Base-by-base conservation (phyloP, 2,888 invertebrate genomes). In the Anthophora plumipes region DNA sequence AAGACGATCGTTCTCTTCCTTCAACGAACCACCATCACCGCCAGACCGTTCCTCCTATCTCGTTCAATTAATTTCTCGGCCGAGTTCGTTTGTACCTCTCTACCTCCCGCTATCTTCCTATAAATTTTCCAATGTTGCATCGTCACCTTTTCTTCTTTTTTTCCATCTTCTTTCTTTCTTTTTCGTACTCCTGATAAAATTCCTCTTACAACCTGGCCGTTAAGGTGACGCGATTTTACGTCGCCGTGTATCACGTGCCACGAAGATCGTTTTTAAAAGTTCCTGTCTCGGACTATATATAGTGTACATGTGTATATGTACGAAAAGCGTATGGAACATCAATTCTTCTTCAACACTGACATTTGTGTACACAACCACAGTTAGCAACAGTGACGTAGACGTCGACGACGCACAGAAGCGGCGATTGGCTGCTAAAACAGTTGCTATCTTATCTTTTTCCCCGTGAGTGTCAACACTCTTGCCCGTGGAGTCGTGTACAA, bases 361-460 rank as follows among this genome's bases (percentile, higher is more conserved):
- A 31, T 31, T 31, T 61, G 77, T 73, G 75, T 79, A 77, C 79
- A 73, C 82, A 72, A 77, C 68, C 66, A 83, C 82, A 84, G 86
- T 83, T 85, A 85, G 85, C 85, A 85, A 81, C 82, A 81, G 80
- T 85, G 87, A 87, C 81, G 85, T 83, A 79, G 76, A 37, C 31
- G 2, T 31, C n/a, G 60, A 31, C 71, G 70, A 69, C 77, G 78
- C 61, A 79, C 80, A 85, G 83, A 82, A 85, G 74, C 77, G 74
- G 74, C 76, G 87, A 90, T 89, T 88, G 90, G 89, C 82, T 81
- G 88, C 77, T 80, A 82, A 77, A 78, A 85, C 85, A 89, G 75
- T 82, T 85, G 84, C 80, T 90, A 89, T 89, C 89, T 89, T 89
- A 89, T 89, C 89, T 83, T 79, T 85, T 83, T 85, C 76, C 76